Evolutionary conservation across 2,797 vertebrate genomes (phyloP).

Genomic region (Syndactyla subalaris): DNA sequence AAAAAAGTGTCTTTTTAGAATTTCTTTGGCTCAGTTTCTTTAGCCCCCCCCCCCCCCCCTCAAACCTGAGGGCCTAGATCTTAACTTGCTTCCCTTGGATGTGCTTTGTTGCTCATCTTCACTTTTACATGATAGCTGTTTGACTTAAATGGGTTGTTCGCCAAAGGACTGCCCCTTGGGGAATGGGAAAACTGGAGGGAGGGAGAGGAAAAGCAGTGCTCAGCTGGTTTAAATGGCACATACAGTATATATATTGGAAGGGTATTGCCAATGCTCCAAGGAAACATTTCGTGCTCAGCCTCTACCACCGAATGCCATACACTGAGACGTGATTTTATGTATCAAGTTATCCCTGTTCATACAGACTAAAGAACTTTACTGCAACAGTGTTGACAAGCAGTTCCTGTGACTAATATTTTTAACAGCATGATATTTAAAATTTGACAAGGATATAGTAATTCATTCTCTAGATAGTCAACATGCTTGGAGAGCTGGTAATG

Average conservation of each 20-base stretch:
- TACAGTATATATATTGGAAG: constrained; percentile 53
- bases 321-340: constrained; percentile 49
- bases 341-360: constrained; percentile 45
- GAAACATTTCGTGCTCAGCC: constrained; percentile 41
- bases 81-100: constrained; percentile 76
- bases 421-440: constrained; percentile 77
- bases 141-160: constrained; percentile 70
- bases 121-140: constrained; percentile 72
- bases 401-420: constrained; percentile 77
- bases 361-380: constrained; percentile 56
- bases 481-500: constrained; percentile 64
- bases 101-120: constrained; percentile 69
- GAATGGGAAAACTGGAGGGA: constrained; percentile 70
- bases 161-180: constrained; percentile 70
- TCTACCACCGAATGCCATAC: constrained; percentile 44
- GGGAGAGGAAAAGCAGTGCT: constrained; percentile 65
- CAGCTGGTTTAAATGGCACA: constrained; percentile 66
- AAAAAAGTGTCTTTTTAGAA: constrained; percentile 75
- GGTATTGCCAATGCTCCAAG: constrained; percentile 54
- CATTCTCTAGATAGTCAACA: constrained; percentile 70
- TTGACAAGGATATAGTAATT: constrained; percentile 76
- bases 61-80: constrained; percentile 65
- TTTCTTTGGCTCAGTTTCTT: constrained; percentile 76
- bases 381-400: constrained; percentile 63
- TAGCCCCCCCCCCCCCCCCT: constrained; percentile 17